Evolutionary conservation across 2,797 vertebrate genomes (phyloP), one percentile per base, ranked within the genome.

Genomic region (Salmo trutta): DNA sequence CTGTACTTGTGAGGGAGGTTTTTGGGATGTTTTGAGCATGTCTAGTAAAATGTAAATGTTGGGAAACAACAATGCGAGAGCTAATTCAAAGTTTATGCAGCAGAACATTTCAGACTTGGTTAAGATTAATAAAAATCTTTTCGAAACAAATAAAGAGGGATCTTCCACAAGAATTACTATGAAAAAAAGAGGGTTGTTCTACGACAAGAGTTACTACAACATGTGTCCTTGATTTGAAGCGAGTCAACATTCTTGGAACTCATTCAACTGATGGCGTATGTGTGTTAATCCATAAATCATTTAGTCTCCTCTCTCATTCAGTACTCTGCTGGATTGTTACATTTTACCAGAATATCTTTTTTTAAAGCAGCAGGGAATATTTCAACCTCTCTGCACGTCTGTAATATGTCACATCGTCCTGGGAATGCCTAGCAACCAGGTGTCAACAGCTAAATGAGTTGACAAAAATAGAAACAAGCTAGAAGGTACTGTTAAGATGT

Each of bases 281-380:
- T 64, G n/a, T 36, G 31, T 73, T 74, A 24, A 66, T 77, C 47
- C 56, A 83, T 82, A 73, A 80, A 81, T 85, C 33, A 77, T 73
- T 80, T 70, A 24, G 62, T 73, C 75, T 69, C 47, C 66, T 72
- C 29, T 71, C 8, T 72, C 31, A n/a, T 65, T 76, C 4, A 56
- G 7, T 16, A 33, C 64, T 69, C 29, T 77, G 36, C 24, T 54
- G 77, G 51, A 36, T 77, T n/a, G 14, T 80, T 81, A 67, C 54
- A 41, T 81, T 80, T 77, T 78, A 71, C 10, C 64, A 31, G 6
- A 0, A 53, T 29, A 56, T 79, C 68, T 24, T 24, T 74, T 74
- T 62, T 67, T 17, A 33, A n/a, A 80, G 47, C 24, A 81, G 41
- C 14, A 21, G 51, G 33, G 31, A 64, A 69, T 51, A 79, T 77